Base-by-base conservation (phyloP, 2,113 vertebrate genomes). In the Rattus norvegicus region DNA sequence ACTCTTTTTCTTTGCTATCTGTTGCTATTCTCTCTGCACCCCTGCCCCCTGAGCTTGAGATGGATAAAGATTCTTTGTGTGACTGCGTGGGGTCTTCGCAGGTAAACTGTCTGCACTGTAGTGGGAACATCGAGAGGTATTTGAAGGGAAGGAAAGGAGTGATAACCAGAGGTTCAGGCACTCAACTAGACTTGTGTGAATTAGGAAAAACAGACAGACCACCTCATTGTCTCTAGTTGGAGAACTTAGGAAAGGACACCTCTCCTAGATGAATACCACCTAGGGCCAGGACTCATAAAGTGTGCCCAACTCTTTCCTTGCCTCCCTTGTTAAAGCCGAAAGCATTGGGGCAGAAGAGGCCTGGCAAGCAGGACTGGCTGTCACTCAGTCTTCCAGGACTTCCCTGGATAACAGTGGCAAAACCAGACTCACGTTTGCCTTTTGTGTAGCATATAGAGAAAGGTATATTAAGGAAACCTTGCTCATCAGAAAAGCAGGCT, bases 401-500 rank as follows among this genome's bases (percentile, higher is more conserved):
- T 70, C 5, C 12, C 49, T 67, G 73, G 8, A 22, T 9, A 47
- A 22, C 73, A 88, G 63, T 76, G 65, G 63, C 79, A 67, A 49
- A n/a, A 59, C 77, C 75, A 90, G 63, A 88, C 20, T 47, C 17
- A 26, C 28, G 4, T 20, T 83, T 59, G 16, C 19, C 87, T 39
- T 93, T 88, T 75, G 30, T 70, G 36, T 87, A 52, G 9, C 8
- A 28, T 10, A 36, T 2, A 76, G 22, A 54, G 65, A 87, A 36
- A 43, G 61, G 72, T 63, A 84, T 30, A 94, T 73, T 30, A 36
- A 43, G 72, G 69, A 92, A 93, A 87, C 14, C 33, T 26, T 87
- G 63, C 43, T 91, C 81, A 54, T 80, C 95, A 77, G 30, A 96
- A 69, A 97, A 94, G 72, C 24, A 83, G 54, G 76, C 30, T 73